These are phyloP conservation scores for Cheilosia variabilis DNA, from an alignment of 2,888 invertebrate genomes.

Conservation along the genomic window DNA sequence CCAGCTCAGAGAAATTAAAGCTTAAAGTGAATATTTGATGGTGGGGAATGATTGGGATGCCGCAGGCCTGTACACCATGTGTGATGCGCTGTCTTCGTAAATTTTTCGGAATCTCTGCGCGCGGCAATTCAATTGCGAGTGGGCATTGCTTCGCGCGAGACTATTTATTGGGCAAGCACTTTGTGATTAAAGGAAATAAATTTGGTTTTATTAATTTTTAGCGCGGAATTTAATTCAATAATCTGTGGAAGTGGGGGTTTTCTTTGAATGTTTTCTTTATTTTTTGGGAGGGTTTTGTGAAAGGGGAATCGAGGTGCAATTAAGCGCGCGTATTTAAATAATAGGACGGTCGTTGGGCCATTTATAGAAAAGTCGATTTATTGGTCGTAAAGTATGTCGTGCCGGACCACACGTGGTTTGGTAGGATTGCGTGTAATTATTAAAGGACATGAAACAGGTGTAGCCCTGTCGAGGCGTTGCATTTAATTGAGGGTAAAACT, in stretches of 20 bases:
- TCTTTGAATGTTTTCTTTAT: constrained; percentile 13
- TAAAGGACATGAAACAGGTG: not conserved
- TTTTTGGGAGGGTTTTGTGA: not conserved
- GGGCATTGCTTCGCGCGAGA: constrained; percentile 47
- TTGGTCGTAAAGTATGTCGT: constrained; percentile 22
- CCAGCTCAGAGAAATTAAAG: constrained; percentile 54
- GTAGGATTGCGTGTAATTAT: constrained; percentile 2
- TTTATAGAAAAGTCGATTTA: constrained; percentile 32
- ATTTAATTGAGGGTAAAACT: constrained; percentile 4
- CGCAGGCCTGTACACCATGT: constrained; percentile 63
- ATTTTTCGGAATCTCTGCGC: constrained; percentile 31
- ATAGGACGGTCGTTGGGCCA: constrained; percentile 12
- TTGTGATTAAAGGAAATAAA: constrained; percentile 73
- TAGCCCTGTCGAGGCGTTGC: not conserved
- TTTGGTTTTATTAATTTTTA: constrained; percentile 71
- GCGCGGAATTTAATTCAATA: constrained; percentile 71
- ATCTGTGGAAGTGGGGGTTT: not conserved
- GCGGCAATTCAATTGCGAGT: constrained; percentile 66
- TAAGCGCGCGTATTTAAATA: constrained; percentile 48
- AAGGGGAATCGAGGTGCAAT: constrained; percentile 28
- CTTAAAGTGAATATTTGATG: constrained; percentile 66
- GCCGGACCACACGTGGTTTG: constrained; percentile 26
- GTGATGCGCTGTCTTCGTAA: constrained; percentile 71
- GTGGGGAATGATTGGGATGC: constrained; percentile 61
- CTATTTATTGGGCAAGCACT: constrained; percentile 68